phyloP scores from a whole-genome alignment of 53 echinoderm and acorn worm species.

The Holothuria scabra region DNA sequence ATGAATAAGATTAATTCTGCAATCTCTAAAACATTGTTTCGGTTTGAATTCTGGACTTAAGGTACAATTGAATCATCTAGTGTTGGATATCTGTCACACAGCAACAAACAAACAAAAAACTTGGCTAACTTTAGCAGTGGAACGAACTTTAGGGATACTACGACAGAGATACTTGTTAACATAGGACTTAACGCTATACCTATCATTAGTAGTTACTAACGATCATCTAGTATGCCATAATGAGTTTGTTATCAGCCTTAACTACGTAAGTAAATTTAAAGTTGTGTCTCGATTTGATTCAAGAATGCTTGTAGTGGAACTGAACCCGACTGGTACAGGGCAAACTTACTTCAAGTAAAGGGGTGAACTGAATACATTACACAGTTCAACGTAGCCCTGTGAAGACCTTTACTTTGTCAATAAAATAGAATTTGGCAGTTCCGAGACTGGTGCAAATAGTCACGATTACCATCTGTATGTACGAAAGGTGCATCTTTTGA shows the following conservation, averaged over 20 bases:
- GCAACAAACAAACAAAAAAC: too few species aligned
- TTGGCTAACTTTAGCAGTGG: too few species aligned
- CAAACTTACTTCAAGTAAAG: background rate
- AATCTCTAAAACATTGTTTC: too few species aligned
- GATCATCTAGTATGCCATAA: background rate
- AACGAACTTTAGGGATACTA: too few species aligned
- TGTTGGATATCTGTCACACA: too few species aligned
- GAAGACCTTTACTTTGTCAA: conserved; percentile 26
- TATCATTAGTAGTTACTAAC: conserved; percentile 19
- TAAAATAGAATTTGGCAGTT: background rate
- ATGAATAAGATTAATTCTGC: too few species aligned
- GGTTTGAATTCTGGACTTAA: too few species aligned
- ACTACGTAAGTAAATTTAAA: conserved; percentile 33
- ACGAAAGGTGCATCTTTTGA: background rate
- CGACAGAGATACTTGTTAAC: too few species aligned
- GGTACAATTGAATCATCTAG: too few species aligned
- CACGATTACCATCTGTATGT: conserved; percentile 1
- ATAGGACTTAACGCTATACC: background rate
- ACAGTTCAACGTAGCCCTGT: background rate
- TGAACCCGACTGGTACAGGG: too few species aligned
- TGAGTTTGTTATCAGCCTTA: conserved; percentile 29
- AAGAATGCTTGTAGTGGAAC: conserved; percentile 9
- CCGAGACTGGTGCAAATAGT: conserved; percentile 19
- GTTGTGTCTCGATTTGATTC: conserved; percentile 30
- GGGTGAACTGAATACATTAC: background rate